Base-by-base conservation (phyloP, 2,797 vertebrate species). In the Perodicticus potto region DNA sequence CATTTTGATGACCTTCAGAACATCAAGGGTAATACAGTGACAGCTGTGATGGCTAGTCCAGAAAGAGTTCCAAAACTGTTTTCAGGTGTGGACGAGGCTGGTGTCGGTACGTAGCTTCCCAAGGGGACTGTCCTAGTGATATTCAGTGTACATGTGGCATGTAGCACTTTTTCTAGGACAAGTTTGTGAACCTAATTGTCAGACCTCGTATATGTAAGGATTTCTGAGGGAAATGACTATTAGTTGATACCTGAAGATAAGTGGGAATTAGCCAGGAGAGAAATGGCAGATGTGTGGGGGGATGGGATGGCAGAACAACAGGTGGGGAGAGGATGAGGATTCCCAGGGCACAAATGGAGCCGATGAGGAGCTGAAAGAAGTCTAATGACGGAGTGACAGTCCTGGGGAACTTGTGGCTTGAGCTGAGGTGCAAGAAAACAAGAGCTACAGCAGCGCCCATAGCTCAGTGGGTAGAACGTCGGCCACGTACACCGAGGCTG, bases 171-270 rank as follows among this genome's bases (percentile, higher is more conserved):
- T 16, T 5, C 49, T 16, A 53, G 49, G 49, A 16, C 14, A 53
- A 53, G 14, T 53, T 53, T 17, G 49, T 16, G 49, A 53, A 14
- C 49, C 14, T 45, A 45, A 45, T 45, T 53, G 49, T 53, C 49
- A 53, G 49, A 59, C 27, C 29, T 53, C 45, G 43, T 78, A 12
- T 45, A 20, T 34, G 53, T 27, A 74, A 69, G 49, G 32, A 49
- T 92, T 93, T 94, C 72, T 93, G 22, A 89, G 55, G 72, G 37
- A 89, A 89, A 19, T 95, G n/a, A 55, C 59, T 81, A 92, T 73
- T 53, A 82, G 49, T 53, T 43, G 40, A 87, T 43, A 86, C 34
- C 61, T 74, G 19, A 91, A 34, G 27, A 72, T 89, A 12, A 67
- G 37, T 92, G 57, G 45, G 40, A 89, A 73, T 73, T 59, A 94